Conservation (phyloP, 2,113 vertebrate genomes). For the Danio rerio region DNA sequence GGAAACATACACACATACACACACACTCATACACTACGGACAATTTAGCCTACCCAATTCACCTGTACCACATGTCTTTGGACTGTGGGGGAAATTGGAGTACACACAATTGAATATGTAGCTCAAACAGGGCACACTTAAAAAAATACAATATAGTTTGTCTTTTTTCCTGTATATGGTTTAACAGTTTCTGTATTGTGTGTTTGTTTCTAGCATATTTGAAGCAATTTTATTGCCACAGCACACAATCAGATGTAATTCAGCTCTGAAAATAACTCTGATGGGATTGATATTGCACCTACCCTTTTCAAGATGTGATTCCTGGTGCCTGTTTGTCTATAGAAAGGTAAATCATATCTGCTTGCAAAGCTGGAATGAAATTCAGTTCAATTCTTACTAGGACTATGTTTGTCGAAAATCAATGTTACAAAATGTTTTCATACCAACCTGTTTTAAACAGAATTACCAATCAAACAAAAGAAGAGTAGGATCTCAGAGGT, state of each 20-base stretch:
- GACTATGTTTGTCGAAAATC: constrained; percentile 51
- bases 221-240: constrained; percentile 14
- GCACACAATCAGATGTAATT: constrained; percentile 55
- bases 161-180: background rate
- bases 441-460: background rate
- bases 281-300: constrained; percentile 45
- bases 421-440: constrained; percentile 35
- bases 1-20: no score
- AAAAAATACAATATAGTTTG: background rate
- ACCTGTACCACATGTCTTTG: no score
- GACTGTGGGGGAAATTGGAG: no score
- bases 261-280: constrained; percentile 56
- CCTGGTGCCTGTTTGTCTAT: constrained; percentile 56
- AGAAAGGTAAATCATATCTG: constrained; percentile 47
- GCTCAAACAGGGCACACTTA: no score
- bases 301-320: constrained; percentile 50
- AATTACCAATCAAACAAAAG: constrained; percentile 1
- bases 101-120: no score
- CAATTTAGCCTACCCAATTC: no score
- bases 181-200: background rate
- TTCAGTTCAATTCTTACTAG: constrained; percentile 58
- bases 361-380: constrained; percentile 58
- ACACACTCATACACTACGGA: no score
- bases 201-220: constrained; percentile 13
- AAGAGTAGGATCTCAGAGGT: background rate